Percentiles rank a stretch among this genome's conserved stretches.
Conservation (phyloP, 2,113 vertebrate genomes). For the Xerus inauris region DNA sequence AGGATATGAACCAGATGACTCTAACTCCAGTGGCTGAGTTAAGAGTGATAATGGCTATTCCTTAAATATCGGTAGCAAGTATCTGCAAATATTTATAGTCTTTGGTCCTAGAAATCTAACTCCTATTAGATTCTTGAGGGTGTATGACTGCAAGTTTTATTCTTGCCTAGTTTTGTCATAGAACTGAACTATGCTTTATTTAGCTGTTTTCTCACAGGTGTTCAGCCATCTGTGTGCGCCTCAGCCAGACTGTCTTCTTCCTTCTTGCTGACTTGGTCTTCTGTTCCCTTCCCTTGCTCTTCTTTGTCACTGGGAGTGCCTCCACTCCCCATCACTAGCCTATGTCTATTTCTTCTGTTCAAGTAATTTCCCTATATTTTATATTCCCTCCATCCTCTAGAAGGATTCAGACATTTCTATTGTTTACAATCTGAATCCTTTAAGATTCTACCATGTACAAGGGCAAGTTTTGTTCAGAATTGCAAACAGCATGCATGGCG, state of each 20-base stretch:
- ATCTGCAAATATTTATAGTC: slow-evolving; percentile 13
- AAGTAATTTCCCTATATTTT: neutral
- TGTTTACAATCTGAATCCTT: slow-evolving; percentile 17
- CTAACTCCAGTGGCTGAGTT: neutral
- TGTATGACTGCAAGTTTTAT: neutral
- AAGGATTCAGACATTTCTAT: neutral
- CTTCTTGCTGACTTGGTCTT: neutral
- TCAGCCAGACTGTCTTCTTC: neutral
- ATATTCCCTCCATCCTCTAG: neutral
- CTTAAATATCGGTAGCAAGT: neutral
- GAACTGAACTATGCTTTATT: neutral
- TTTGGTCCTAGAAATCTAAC: neutral
- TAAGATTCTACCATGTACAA: neutral
- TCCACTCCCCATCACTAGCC: neutral
- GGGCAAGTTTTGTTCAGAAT: neutral
- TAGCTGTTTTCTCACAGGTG: neutral
- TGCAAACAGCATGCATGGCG: neutral
- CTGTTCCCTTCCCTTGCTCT: neutral
- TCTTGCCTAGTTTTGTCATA: neutral
- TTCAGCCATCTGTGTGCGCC: neutral
- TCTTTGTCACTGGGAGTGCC: neutral
- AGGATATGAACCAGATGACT: neutral
- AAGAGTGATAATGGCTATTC: neutral
- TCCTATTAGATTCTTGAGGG: neutral
- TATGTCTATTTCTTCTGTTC: neutral